A percentile compares a stretch with the other conserved stretches of the same genome.
These are phyloP conservation scores for Amphipoea oculea DNA, from an alignment of 2,888 invertebrate species.

Conservation along the genomic window DNA sequence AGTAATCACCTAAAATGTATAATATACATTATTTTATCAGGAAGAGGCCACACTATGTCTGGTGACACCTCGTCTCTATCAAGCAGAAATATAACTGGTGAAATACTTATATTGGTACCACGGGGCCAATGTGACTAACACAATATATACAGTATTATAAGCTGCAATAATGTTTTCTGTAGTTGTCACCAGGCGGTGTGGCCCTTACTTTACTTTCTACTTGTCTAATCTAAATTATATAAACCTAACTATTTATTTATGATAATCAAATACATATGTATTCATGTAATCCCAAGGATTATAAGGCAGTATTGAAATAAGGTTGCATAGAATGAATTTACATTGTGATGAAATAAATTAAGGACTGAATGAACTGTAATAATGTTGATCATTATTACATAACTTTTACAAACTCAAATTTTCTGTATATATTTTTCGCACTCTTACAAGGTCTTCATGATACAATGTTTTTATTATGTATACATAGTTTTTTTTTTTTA, in stretches of 20 bases:
- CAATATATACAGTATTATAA: not conserved
- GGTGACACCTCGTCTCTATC: constrained; percentile 7
- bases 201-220: constrained; percentile 22
- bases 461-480: constrained; percentile 75
- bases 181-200: constrained; percentile 8
- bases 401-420: constrained; percentile 65
- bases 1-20: constrained; percentile 50
- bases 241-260: constrained; percentile 58
- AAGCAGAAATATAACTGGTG: constrained; percentile 2
- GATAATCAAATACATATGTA: constrained; percentile 52
- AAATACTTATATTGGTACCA: not conserved
- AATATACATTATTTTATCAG: constrained; percentile 30
- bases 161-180: constrained; percentile 5
- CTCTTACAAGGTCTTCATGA: constrained; percentile 75
- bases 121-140: not conserved
- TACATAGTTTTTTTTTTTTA: constrained; percentile 77
- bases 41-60: not conserved
- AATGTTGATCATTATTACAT: constrained; percentile 62
- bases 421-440: constrained; percentile 81
- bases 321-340: constrained; percentile 79
- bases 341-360: constrained; percentile 83
- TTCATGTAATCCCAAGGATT: constrained; percentile 81
- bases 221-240: constrained; percentile 49
- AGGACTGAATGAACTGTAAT: constrained; percentile 82
- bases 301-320: constrained; percentile 67